Conservation (phyloP, 2,797 vertebrate genomes). For the Gymnopithys bicolor region DNA sequence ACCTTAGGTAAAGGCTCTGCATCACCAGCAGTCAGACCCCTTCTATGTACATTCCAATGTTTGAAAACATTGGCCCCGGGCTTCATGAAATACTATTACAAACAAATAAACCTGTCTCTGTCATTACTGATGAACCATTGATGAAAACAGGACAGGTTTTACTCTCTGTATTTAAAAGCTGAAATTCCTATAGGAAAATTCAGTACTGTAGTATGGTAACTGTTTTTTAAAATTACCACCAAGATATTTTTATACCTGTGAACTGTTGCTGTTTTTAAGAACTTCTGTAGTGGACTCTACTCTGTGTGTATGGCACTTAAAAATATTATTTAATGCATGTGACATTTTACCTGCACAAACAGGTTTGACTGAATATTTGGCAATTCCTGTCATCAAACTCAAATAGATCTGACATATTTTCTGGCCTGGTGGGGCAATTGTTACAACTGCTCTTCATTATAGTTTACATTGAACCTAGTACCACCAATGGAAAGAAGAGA, state of each 20-base stretch:
- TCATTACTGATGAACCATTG: neutral
- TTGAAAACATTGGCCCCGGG: neutral
- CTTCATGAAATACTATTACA: neutral
- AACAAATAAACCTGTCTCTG: neutral
- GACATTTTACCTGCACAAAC: neutral
- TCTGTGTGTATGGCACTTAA: neutral
- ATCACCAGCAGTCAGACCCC: neutral
- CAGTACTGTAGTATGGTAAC: neutral
- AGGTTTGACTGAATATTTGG: neutral
- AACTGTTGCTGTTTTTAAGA: neutral
- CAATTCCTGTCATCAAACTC: neutral
- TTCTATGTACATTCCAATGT: neutral
- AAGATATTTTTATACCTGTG: neutral
- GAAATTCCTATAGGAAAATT: neutral
- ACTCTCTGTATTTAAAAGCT: neutral
- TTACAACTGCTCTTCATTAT: neutral
- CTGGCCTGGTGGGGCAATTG: neutral
- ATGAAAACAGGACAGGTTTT: neutral
- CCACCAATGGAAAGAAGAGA: neutral
- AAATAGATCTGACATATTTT: neutral
- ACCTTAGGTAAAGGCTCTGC: neutral
- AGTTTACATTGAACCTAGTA: neutral
- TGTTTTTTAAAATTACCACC: neutral
- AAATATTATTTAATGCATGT: neutral
- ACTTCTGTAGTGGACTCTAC: neutral